These are phyloP conservation scores for Mustela erminea DNA, from an alignment of 2,797 vertebrate genomes.

Conservation along the genomic window DNA sequence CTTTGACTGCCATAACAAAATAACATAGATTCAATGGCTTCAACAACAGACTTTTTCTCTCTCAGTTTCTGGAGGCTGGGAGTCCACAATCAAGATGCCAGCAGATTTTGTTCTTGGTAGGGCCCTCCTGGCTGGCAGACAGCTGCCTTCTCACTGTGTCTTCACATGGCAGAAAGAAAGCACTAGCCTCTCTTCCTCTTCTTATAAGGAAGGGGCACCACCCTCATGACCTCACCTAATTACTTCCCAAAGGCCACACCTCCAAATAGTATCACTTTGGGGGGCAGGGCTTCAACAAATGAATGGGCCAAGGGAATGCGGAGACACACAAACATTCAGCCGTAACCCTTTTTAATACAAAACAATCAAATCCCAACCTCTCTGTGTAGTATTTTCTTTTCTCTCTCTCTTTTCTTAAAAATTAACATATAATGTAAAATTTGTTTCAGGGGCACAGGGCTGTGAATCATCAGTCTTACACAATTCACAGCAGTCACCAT, in stretches of 20 bases:
- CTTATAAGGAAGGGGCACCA: not conserved
- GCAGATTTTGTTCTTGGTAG: not conserved
- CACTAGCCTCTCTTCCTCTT: not conserved
- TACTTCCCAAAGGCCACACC: not conserved
- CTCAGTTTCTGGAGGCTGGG: not conserved
- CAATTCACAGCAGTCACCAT: too few species aligned
- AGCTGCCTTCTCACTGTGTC: not conserved
- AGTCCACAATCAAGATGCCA: not conserved
- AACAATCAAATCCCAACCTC: not conserved
- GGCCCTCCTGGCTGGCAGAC: not conserved
- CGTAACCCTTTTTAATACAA: not conserved
- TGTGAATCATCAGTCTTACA: too few species aligned
- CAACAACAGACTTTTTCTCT: not conserved
- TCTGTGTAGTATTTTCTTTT: not conserved
- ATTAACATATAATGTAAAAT: too few species aligned
- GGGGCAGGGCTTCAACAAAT: not conserved
- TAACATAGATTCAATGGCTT: not conserved
- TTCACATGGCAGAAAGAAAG: not conserved
- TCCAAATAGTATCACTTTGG: not conserved
- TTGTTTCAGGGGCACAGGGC: too few species aligned
- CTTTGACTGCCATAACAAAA: not conserved
- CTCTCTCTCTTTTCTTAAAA: too few species aligned
- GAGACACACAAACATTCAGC: not conserved
- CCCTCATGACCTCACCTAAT: not conserved
- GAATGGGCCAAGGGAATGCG: fast-evolving